Evolutionary conservation across 2,888 invertebrate genomes (phyloP).

Genomic region (Catocala nupta): DNA sequence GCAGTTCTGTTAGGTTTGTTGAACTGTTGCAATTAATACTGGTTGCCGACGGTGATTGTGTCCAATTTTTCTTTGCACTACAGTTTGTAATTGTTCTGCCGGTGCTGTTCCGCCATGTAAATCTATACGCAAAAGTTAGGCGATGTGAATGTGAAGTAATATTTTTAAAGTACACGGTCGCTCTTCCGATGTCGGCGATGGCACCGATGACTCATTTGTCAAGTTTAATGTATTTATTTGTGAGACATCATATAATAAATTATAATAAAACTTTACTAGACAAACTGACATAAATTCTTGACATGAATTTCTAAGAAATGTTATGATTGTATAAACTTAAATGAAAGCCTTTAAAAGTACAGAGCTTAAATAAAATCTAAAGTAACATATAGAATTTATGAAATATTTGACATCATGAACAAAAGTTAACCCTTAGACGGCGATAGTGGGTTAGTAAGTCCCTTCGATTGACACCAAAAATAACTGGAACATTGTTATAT

Average conservation of each 20-base stretch:
- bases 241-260: no score
- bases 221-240: no score
- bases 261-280: no score
- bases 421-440: conserved; percentile 26
- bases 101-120: conserved; percentile 1
- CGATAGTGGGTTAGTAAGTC: conserved; percentile 35
- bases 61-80: neutral
- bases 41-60: conserved; percentile 7
- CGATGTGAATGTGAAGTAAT: neutral
- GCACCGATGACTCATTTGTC: no score
- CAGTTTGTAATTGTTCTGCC: conserved; percentile 8
- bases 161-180: no score
- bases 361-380: no score
- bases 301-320: neutral
- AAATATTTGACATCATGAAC: conserved; percentile 19
- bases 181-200: no score
- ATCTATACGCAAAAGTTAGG: neutral
- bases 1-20: conserved; percentile 47
- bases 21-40: conserved; percentile 42
- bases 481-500: conserved; percentile 48
- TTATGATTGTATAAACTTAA: neutral
- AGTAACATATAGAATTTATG: conserved; percentile 5
- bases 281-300: no score
- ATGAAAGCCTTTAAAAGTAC: no score
- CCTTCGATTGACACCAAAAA: conserved; percentile 46